Base-by-base conservation (phyloP, 2,888 invertebrate species). In the Pammene aurita region DNA sequence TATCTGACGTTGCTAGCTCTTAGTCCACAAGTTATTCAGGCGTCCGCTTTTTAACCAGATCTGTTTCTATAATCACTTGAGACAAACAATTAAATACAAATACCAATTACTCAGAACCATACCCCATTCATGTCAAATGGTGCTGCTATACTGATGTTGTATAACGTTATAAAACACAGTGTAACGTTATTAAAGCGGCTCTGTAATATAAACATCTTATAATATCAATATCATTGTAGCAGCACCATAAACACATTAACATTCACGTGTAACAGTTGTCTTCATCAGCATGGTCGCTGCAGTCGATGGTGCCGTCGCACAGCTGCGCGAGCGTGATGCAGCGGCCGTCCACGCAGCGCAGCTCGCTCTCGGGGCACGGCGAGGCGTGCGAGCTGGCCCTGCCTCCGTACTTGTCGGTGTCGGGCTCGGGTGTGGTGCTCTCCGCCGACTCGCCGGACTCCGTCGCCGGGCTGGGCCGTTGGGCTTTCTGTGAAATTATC, bases 221-320 rank as follows among this genome's bases (percentile, higher is more conserved):
- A n/a, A n/a, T n/a, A n/a, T n/a, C n/a, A n/a, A n/a, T n/a, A n/a
- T n/a, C n/a, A n/a, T n/a, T n/a, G n/a, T n/a, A n/a, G n/a, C n/a
- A n/a, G n/a, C n/a, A n/a, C n/a, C n/a, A 38, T 38, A 38, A 38
- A 38, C 7, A 9, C 7, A 38, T 35, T 35, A 4, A 35, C 2
- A 9, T 38, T 84, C 93, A 93, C 81, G 94, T 93, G 78, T 89
- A 93, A 77, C 95, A 95, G 84, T 94, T 94, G 70, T 94, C 92
- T 75, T 95, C 95, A 72, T 95, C 95, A 2, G 94, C 94, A 56
- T 94, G 94, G 80, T 95, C 95, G 0, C 93, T 87, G 77, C 95
- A 95, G 84, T 95, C 94, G 60, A 88, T 85, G 73, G 86, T 87
- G n/a, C 93, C 92, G 78, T 95, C 95, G 77, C 95, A 95, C 41